phyloP scores from a whole-genome alignment of 2,113 vertebrate species.

The Mungos mungo region DNA sequence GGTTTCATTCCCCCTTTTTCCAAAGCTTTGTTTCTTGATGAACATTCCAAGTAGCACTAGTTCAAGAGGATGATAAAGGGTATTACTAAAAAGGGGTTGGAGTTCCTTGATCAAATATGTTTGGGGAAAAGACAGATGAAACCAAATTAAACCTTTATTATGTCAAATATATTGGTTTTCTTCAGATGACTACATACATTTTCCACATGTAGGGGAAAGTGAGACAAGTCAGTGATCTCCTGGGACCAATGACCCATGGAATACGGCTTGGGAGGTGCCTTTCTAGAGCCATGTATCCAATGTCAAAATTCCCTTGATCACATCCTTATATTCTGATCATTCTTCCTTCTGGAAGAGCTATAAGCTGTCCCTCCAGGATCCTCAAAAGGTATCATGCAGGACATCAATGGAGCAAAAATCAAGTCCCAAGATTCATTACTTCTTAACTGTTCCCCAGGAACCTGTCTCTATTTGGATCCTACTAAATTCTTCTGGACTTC shows the following conservation, averaged over 20 bases:
- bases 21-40: not conserved
- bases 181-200: not conserved
- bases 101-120: not conserved
- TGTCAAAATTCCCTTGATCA: not conserved
- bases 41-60: not conserved
- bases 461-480: not conserved
- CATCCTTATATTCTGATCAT: not conserved
- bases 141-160: not conserved
- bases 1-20: not conserved
- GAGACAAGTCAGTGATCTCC: not conserved
- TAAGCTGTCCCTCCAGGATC: not conserved
- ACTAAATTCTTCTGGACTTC: not conserved
- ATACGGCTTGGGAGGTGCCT: not conserved
- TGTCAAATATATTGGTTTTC: not conserved
- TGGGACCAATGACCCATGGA: not conserved
- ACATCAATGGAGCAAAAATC: not conserved
- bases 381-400: not conserved
- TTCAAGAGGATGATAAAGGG: not conserved
- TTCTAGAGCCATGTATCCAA: not conserved
- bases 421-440: not conserved
- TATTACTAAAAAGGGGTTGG: not conserved
- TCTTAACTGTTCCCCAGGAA: not conserved
- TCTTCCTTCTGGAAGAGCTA: not conserved
- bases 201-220: not conserved
- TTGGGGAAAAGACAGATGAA: not conserved